Evolutionary conservation across 2,797 vertebrate genomes (phyloP).

Genomic region (Pteronotus mesoamericanus): DNA sequence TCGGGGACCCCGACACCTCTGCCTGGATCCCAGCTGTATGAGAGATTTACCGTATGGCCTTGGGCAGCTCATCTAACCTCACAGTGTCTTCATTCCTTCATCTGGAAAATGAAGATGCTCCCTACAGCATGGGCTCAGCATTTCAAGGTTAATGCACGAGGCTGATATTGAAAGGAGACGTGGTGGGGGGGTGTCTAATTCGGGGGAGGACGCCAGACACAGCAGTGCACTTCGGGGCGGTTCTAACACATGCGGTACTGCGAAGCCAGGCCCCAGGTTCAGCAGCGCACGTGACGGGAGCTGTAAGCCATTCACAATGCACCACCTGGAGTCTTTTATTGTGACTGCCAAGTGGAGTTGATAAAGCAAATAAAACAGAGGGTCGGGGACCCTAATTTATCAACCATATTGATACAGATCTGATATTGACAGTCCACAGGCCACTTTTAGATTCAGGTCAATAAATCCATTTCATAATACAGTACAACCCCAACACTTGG

Average conservation of each 20-base stretch:
- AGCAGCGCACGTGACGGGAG: constrained; percentile 49
- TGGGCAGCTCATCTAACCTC: constrained; percentile 66
- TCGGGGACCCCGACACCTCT: constrained; percentile 24
- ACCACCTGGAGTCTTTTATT: constrained; percentile 69
- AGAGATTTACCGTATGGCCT: constrained; percentile 58
- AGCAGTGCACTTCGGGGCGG: constrained; percentile 56
- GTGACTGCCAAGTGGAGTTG: constrained; percentile 53
- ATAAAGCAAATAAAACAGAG: constrained; percentile 69
- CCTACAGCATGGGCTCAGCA: constrained; percentile 40
- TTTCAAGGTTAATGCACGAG: constrained; percentile 70
- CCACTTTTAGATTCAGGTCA: constrained; percentile 50
- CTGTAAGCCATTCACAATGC: constrained; percentile 42
- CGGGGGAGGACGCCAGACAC: constrained; percentile 65
- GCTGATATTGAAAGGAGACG: background rate
- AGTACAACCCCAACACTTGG: constrained; percentile 28
- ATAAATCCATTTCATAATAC: constrained; percentile 75
- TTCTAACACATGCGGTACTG: background rate
- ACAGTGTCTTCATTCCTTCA: constrained; percentile 69
- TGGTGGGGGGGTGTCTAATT: background rate
- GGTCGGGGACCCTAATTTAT: constrained; percentile 55
- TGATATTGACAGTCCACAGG: constrained; percentile 47
- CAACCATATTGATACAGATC: constrained; percentile 54
- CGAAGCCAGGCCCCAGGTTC: constrained; percentile 57
- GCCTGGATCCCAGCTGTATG: constrained; percentile 10
- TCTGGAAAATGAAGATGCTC: constrained; percentile 66